Evolutionary conservation across 2,888 invertebrate species (phyloP).

Genomic region (Anthoptus insignis): DNA sequence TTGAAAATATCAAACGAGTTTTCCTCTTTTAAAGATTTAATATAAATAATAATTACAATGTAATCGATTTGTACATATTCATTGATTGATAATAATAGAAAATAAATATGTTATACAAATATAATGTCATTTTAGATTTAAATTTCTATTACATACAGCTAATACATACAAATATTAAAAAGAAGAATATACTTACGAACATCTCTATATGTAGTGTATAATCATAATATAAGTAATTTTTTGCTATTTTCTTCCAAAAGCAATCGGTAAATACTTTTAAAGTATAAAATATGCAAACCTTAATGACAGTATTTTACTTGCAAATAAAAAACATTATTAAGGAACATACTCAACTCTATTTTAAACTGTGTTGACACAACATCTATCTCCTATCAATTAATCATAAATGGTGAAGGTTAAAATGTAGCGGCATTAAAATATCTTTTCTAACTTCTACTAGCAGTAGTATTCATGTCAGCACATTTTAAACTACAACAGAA

Average conservation of each 20-base stretch:
- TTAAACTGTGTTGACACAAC: slow-evolving; percentile 23
- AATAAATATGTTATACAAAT: slow-evolving; percentile 84
- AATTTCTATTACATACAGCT: slow-evolving; percentile 72
- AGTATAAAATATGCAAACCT: slow-evolving; percentile 65
- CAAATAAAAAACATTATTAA: slow-evolving; percentile 81
- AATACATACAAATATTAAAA: slow-evolving; percentile 67
- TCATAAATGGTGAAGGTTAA: slow-evolving; percentile 20
- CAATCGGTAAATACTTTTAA: slow-evolving; percentile 21
- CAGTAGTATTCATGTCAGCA: neutral
- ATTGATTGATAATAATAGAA: slow-evolving; percentile 81
- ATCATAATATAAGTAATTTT: slow-evolving; percentile 42
- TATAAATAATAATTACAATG: slow-evolving; percentile 83
- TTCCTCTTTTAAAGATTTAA: slow-evolving; percentile 76
- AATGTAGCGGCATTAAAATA: slow-evolving; percentile 6
- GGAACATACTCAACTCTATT: slow-evolving; percentile 66
- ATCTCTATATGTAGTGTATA: slow-evolving; percentile 28
- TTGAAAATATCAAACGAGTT: slow-evolving; percentile 13
- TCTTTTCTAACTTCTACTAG: neutral
- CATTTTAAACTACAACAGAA: slow-evolving; percentile 5
- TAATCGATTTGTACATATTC: slow-evolving; percentile 83
- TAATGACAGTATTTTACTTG: slow-evolving; percentile 79
- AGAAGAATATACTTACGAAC: slow-evolving; percentile 61
- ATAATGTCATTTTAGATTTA: slow-evolving; percentile 81
- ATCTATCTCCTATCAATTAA: slow-evolving; percentile 28
- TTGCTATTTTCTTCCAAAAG: slow-evolving; percentile 39